These are phyloP conservation scores for Calonectris borealis DNA, from an alignment of 2,113 vertebrate species.

Conservation along the genomic window DNA sequence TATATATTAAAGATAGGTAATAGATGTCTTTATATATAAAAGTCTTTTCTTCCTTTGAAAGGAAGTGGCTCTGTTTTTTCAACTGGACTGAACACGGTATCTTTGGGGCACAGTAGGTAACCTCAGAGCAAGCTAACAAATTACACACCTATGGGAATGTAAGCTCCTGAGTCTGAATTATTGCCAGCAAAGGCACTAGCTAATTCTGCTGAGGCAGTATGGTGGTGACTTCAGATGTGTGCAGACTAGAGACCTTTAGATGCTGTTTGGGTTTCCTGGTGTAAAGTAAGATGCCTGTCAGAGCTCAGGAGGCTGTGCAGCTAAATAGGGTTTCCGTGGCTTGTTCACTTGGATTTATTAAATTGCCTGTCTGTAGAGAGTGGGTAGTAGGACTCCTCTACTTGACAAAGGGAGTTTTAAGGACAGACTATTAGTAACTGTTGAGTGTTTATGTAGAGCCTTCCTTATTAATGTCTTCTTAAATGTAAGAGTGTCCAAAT, in stretches of 20 bases:
- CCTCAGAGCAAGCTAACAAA: neutral
- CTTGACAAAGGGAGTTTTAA: constrained; percentile 9
- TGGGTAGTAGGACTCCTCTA: neutral
- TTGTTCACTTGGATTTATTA: neutral
- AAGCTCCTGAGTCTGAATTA: neutral
- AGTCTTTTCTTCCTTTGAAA: neutral
- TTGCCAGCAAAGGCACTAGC: neutral
- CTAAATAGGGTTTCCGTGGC: neutral
- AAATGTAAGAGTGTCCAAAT: neutral
- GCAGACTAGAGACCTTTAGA: neutral
- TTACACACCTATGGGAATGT: neutral
- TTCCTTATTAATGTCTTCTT: neutral
- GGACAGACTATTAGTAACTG: neutral
- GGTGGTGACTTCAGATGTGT: neutral
- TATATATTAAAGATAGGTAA: neutral
- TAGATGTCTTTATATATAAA: no score
- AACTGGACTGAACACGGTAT: neutral
- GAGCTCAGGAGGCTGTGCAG: neutral
- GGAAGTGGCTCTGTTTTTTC: neutral
- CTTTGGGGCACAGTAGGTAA: neutral
- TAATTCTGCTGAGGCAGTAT: neutral
- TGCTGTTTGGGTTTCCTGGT: neutral
- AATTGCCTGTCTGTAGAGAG: neutral
- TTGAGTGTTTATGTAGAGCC: neutral
- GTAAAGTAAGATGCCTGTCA: neutral